Percentiles rank a stretch among this genome's conserved stretches.
phyloP scores from a whole-genome alignment of 1,140 invertebrate genomes.

The Cotesia glomerata region DNA sequence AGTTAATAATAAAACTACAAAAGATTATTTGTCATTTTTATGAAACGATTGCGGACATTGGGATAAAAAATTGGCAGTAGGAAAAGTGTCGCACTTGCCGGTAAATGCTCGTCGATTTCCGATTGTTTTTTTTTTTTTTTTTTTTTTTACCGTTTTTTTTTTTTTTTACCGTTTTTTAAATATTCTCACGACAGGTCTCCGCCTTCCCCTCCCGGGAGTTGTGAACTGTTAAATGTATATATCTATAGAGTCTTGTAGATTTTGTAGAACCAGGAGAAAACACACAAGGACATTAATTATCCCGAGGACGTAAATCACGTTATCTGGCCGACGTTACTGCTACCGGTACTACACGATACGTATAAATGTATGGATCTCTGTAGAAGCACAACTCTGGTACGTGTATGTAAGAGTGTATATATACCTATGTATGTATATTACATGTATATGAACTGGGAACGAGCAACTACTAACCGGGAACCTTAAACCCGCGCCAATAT shows the following conservation, averaged over 20 bases:
- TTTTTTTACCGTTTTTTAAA: slow-evolving; percentile 10
- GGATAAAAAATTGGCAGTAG: slow-evolving; percentile 38
- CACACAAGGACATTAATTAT: slow-evolving; percentile 52
- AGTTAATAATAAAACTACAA: slow-evolving; percentile 21
- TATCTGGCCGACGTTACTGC: slow-evolving; percentile 41
- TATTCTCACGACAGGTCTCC: background rate
- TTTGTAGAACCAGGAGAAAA: slow-evolving; percentile 5
- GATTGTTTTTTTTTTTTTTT: slow-evolving; percentile 45
- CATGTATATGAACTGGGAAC: background rate
- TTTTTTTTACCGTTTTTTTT: slow-evolving; percentile 6
- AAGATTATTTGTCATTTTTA: slow-evolving; percentile 49
- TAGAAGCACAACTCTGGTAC: background rate
- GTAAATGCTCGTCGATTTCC: slow-evolving; percentile 50
- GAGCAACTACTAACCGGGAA: slow-evolving; percentile 31
- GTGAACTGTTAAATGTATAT: slow-evolving; percentile 1
- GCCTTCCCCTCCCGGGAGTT: background rate
- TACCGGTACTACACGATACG: slow-evolving; percentile 17
- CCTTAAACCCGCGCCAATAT: slow-evolving; percentile 38
- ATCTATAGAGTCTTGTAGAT: background rate
- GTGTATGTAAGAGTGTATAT: too few relatives aligned
- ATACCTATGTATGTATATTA: too few relatives aligned
- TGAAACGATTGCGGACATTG: slow-evolving; percentile 17
- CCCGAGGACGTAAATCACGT: slow-evolving; percentile 53
- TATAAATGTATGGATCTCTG: slow-evolving; percentile 1
- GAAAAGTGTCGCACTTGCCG: slow-evolving; percentile 41